Evolutionary conservation across 2,888 invertebrate genomes (phyloP), one percentile per base, ranked within the genome.

Genomic region (Campaea margaritaria): DNA sequence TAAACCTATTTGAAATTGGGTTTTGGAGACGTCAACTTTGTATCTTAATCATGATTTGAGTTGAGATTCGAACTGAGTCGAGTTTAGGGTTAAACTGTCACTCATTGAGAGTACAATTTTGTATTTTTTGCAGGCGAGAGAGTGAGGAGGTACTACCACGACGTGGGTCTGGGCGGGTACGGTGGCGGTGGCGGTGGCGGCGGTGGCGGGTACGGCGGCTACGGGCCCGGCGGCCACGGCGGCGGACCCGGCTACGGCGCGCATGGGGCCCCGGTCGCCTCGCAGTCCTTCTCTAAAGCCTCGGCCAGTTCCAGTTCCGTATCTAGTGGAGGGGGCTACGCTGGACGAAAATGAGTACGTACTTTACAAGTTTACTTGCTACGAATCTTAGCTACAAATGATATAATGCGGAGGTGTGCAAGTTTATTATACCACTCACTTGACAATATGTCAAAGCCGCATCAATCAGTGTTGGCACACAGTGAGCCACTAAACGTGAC

Each of bases 241-340:
- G 74, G 74, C 7, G 31, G 31, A 2, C 7, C 2, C 31, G 15
- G 64, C 62, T 63, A 60, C 43, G 0, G 66, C 21, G 15, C 68
- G 55, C 66, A 60, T 38, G 0, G 66, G 15, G 15, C 68, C 54
- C 66, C 79, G 11, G 52, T 66, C 13, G 72, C 54, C 44, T 52
- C 81, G 0, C 83, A 84, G 54, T 78, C 84, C 48, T 87, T 70
- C 74, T 87, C 87, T 48, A 86, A 85, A 71, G 82, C 87, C 0
- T 81, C 82, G 0, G 84, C 87, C 11, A 85, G 82, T 57, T 77
- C 87, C 13, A 84, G 83, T 48, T 85, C 82, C 0, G 73, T 76
- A 0, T 81, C 85, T 0, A 77, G 74, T 14, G 69, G 79, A 12
- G 69, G 69, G 1, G 15, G 52, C 39, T 67, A 31, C 3, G 31